These are phyloP conservation scores for Cheilosia impressa DNA, from an alignment of 2,888 invertebrate species.

Conservation along the genomic window DNA sequence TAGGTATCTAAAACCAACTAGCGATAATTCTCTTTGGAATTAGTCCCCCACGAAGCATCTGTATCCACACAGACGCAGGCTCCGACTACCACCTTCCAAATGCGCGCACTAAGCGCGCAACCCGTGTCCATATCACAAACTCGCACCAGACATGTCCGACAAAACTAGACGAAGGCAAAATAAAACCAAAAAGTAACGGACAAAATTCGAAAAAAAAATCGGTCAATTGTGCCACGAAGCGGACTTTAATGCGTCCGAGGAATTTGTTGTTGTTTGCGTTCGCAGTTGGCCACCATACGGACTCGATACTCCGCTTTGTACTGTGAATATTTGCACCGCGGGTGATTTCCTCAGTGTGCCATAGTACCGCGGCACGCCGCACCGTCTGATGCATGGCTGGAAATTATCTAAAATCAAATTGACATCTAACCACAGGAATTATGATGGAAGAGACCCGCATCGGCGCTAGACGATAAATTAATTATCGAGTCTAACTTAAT, in stretches of 20 bases:
- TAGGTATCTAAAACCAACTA: too few relatives aligned
- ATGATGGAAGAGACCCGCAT: slow-evolving; percentile 66
- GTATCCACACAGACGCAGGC: too few relatives aligned
- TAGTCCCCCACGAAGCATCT: too few relatives aligned
- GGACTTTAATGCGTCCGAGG: slow-evolving; percentile 52
- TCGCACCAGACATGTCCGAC: slow-evolving; percentile 48
- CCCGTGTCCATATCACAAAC: slow-evolving; percentile 20
- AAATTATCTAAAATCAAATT: slow-evolving; percentile 71
- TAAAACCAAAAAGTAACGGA: neutral
- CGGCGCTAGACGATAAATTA: slow-evolving; percentile 69
- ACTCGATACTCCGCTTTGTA: neutral
- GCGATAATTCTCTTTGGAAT: too few relatives aligned
- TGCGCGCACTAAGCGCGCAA: neutral
- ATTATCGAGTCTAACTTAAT: slow-evolving; percentile 66
- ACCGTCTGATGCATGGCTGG: neutral
- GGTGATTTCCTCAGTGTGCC: slow-evolving; percentile 43
- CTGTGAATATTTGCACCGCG: slow-evolving; percentile 40
- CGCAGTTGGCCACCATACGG: neutral
- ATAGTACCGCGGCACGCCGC: slow-evolving; percentile 13
- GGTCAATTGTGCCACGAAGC: slow-evolving; percentile 30
- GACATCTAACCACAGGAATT: slow-evolving; percentile 74
- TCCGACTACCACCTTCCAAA: too few relatives aligned
- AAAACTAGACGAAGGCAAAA: slow-evolving; percentile 2
- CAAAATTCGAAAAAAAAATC: slow-evolving; percentile 29
- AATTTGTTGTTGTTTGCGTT: slow-evolving; percentile 39